Base-by-base conservation (phyloP, 2,113 vertebrate species). In the Pluvialis apricaria region DNA sequence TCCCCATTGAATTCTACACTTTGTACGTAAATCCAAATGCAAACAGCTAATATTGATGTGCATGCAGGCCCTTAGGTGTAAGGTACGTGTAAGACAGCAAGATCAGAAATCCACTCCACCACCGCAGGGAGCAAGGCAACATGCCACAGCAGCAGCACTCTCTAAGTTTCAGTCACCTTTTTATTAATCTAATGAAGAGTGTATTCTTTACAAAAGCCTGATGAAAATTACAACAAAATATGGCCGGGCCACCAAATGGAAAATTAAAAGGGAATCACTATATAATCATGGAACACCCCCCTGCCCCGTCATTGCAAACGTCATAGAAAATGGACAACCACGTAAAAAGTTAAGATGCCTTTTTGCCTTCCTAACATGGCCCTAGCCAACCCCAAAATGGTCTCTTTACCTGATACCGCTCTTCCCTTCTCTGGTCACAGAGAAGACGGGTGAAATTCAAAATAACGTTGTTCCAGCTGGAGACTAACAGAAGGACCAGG, bases 251-350 rank as follows among this genome's bases (percentile, higher is more conserved):
- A 68, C 24, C 55, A 60, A 78, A 77, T 3, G 13, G 64, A 79
- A n/a, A 4, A 47, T 14, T 51, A 51, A 26, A 81, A 90, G 32
- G 32, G 62, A 72, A 62, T 60, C 78, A 52, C 58, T 45, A 1
- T 3, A n/a, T 6, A 38, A 22, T 31, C 78, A 62, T 29, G 57
- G 62, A 72, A 84, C 73, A 94, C 7, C 31, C 77, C 66, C 68
- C 60, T 24, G 40, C 79, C 32, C 42, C 61, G 47, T 92, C 92
- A 94, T 1, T 55, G 88, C 73, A 69, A 89, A 97, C 92, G 89
- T 96, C 88, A 96, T 17, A 94, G 82, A 91, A 96, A 96, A 78
- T 14, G 68, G 95, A 93, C 92, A 91, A 45, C 60, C 51, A 80
- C 9, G 24, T 76, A 57, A 91, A 70, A 92, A 82, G 52, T 88